A percentile compares a stretch with the other conserved stretches of the same genome.
Evolutionary conservation across 2,888 invertebrate species (phyloP).

Genomic region (Argyresthia albistria): DNA sequence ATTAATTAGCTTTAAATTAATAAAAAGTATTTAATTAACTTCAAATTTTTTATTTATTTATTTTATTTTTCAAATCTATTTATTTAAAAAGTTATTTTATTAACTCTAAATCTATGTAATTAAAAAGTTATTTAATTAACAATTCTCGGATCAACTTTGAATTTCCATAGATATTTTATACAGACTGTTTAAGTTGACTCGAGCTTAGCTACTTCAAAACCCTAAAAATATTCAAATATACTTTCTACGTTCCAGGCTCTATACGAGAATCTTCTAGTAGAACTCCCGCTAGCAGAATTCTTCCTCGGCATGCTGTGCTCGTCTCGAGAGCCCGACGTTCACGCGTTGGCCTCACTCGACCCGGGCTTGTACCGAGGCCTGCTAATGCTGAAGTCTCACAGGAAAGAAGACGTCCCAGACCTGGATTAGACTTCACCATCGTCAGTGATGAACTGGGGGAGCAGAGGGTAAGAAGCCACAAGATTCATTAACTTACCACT

Average conservation of each 20-base stretch:
- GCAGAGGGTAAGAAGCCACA: conserved; percentile 73
- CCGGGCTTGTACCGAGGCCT: conserved; percentile 93
- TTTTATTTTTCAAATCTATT: no score
- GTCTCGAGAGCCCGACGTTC: conserved; percentile 89
- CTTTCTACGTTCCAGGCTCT: conserved; percentile 75
- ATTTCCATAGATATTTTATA: no score
- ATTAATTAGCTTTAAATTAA: no score
- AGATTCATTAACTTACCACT: no score
- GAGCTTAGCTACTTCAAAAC: not conserved
- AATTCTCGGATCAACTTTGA: no score
- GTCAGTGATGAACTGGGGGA: conserved; percentile 92
- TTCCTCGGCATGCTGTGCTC: conserved; percentile 81
- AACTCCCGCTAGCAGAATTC: conserved; percentile 95
- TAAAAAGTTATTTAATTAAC: no score
- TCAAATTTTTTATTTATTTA: no score
- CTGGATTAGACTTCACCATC: conserved; percentile 93
- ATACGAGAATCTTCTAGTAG: conserved; percentile 95
- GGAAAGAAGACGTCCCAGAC: conserved; percentile 86
- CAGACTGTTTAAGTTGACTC: no score
- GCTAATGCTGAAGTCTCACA: conserved; percentile 87
- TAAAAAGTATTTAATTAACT: no score
- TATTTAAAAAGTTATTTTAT: no score
- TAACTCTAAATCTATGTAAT: no score
- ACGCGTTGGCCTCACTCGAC: conserved; percentile 94
- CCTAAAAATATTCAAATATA: not conserved